Conservation (phyloP, 2,797 vertebrate genomes). For the Myripristis jacobus region DNA sequence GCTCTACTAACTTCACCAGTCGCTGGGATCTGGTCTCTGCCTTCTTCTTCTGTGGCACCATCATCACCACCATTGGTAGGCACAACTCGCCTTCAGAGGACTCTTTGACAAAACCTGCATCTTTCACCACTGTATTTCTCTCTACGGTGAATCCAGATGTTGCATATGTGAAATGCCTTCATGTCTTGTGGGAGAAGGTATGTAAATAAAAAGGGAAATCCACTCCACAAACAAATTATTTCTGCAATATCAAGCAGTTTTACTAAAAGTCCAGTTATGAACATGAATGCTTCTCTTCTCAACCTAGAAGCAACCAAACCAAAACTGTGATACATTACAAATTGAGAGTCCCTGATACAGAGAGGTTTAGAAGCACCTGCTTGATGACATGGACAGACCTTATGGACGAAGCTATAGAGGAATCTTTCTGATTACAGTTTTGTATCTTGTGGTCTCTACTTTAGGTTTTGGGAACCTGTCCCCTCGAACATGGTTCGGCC, state of each 20-base stretch:
- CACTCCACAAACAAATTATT: too few relatives aligned
- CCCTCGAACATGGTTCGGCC: conserved; percentile 86
- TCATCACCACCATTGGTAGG: conserved; percentile 94
- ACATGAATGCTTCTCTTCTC: too few relatives aligned
- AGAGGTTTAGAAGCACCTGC: too few relatives aligned
- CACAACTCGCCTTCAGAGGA: background rate
- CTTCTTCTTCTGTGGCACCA: conserved; percentile 94
- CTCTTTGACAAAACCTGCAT: background rate
- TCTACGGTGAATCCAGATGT: background rate
- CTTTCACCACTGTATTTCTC: background rate
- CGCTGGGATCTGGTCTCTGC: conserved; percentile 89
- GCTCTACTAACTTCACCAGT: conserved; percentile 80
- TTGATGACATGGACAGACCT: too few relatives aligned
- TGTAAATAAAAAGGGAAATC: too few relatives aligned
- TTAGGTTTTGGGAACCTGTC: conserved; percentile 91
- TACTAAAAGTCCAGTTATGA: too few relatives aligned
- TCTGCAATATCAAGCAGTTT: too few relatives aligned
- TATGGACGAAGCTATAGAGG: too few relatives aligned
- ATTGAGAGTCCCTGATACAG: too few relatives aligned
- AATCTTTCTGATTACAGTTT: too few relatives aligned
- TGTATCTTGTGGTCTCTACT: background rate
- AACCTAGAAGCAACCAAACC: too few relatives aligned
- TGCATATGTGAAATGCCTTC: background rate
- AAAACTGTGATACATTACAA: too few relatives aligned
- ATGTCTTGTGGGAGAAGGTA: background rate